Evolutionary conservation across 1,140 invertebrate genomes (phyloP).

Genomic region (Vollenhovia emeryi): DNA sequence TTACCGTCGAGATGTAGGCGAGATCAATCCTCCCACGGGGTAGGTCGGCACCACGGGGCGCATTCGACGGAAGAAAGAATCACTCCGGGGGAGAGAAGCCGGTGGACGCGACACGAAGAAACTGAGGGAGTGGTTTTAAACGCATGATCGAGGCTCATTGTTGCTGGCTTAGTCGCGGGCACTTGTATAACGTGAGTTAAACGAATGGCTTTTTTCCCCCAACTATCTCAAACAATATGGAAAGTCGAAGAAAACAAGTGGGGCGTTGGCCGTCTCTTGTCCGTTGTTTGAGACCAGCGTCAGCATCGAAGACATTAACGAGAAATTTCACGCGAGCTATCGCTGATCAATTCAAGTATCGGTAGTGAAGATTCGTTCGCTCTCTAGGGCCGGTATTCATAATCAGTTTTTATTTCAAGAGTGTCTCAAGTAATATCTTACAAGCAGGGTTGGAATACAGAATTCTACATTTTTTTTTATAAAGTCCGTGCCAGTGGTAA

Average conservation of each 20-base stretch:
- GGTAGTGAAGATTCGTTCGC: not conserved
- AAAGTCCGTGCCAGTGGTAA: too few species aligned
- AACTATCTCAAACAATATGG: not conserved
- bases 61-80: conserved; percentile 19
- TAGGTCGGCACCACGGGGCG: conserved; percentile 21
- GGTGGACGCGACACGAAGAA: not conserved
- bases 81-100: not conserved
- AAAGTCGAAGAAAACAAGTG: not conserved
- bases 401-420: too few species aligned
- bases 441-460: too few species aligned
- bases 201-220: not conserved
- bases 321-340: not conserved
- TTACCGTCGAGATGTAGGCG: conserved; percentile 31
- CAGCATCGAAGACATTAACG: not conserved
- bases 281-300: not conserved
- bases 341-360: not conserved
- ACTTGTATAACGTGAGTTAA: not conserved
- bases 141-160: conserved; percentile 48
- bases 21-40: conserved; percentile 25
- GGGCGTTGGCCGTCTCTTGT: not conserved
- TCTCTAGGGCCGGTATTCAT: too few species aligned
- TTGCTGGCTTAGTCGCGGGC: conserved; percentile 24
- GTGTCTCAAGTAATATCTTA: too few species aligned
- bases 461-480: too few species aligned
- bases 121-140: conserved; percentile 28